Evolutionary conservation across 1,140 invertebrate genomes (phyloP).

Genomic region (Vollenhovia emeryi): DNA sequence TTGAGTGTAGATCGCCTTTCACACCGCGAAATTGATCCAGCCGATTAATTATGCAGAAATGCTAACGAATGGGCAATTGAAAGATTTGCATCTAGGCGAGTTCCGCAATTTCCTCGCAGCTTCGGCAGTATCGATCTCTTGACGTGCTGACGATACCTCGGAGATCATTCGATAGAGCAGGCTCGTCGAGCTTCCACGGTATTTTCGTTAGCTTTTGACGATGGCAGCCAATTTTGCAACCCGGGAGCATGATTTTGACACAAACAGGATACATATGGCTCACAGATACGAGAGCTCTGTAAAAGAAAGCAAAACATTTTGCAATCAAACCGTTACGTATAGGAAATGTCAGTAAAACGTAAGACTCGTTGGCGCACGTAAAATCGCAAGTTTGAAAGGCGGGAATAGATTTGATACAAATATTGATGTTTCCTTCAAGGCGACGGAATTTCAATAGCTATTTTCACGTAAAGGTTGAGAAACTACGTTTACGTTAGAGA

Average conservation of each 20-base stretch:
- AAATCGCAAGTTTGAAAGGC: background rate
- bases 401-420: background rate
- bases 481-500: background rate
- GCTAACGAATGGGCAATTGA: conserved; percentile 8
- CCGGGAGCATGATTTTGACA: background rate
- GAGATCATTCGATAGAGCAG: conserved; percentile 35
- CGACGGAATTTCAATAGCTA: conserved; percentile 2
- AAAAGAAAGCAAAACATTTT: background rate
- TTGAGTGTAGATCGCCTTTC: background rate
- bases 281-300: background rate
- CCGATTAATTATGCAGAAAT: conserved; percentile 44
- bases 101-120: background rate
- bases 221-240: background rate
- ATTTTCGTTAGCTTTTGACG: conserved; percentile 11
- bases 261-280: background rate
- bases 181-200: background rate
- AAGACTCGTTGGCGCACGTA: background rate
- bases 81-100: conserved; percentile 22
- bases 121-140: conserved; percentile 4
- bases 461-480: background rate
- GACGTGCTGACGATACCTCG: background rate
- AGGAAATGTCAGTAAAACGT: background rate
- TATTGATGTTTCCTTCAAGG: conserved; percentile 27
- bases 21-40: background rate
- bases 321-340: background rate